Base-by-base conservation (phyloP, 2,113 vertebrate species). In the Alectura lathami region DNA sequence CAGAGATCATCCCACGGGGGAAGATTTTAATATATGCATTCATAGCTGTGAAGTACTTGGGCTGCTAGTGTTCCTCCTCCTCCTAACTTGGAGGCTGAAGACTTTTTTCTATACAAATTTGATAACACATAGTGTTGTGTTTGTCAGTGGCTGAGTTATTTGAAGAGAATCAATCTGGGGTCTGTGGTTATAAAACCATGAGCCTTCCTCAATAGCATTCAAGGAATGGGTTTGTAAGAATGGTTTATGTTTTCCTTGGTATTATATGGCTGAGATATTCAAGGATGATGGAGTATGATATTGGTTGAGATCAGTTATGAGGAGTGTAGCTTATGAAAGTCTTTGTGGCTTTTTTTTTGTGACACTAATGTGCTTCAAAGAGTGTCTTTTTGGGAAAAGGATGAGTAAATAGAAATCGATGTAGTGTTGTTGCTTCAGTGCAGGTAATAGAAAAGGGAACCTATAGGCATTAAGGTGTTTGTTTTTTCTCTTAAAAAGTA, bases 191-290 rank as follows among this genome's bases (percentile, higher is more conserved):
- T 51, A 68, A 69, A 85, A 7, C 12, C 11, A 22, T 30, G 10
- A 90, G 1, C 5, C 10, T 83, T 90, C 42, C 50, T 86, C 75
- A 50, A 50, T 3, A 74, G 7, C 43, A 8, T 53, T 32, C 36
- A 59, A 69, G 32, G 11, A 67, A 23, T 26, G 17, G 13, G 14
- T 62, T 76, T 86, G 3, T 72, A 72, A 72, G 83, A 89, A 72
- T 45, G 0, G 34, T 38, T 76, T 68, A 2, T 23, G 2, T 62
- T 69, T 91, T 83, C 14, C 17, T 76, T 30, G 7, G 6, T 27
- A 80, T 84, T 62, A 18, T 3, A 1, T 76, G 26, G 1, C 27
- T 76, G 36, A 20, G 30, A 32, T 2, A 1, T 48, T 11, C 0
- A 18, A 53, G 18, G 6, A 6, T 43, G 17, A 13, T 54, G 29